Evolutionary conservation across 37 sponge, comb jelly and placozoan genomes (phyloP).

Genomic region (Diacarnus erythraeanus): DNA sequence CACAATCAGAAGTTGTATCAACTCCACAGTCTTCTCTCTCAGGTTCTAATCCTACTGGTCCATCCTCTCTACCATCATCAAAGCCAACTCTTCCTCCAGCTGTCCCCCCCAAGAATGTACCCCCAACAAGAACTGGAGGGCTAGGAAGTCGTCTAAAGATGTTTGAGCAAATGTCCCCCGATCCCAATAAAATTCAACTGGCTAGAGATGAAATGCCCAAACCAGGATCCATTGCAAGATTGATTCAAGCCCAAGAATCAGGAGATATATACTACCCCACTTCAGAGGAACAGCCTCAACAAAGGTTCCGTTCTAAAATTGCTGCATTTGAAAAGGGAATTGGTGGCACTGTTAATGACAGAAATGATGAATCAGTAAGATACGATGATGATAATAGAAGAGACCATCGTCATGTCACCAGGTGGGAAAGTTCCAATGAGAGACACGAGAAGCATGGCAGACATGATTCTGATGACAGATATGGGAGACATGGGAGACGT

Average conservation of each 20-base stretch:
- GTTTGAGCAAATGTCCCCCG: slow-evolving; percentile 15
- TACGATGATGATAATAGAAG: background rate
- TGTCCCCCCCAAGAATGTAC: background rate
- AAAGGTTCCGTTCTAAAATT: background rate
- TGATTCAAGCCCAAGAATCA: slow-evolving; percentile 1
- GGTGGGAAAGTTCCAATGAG: background rate
- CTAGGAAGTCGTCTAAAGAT: slow-evolving; percentile 27
- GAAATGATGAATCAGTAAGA: background rate
- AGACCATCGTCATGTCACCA: background rate
- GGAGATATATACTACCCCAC: background rate
- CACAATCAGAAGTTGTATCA: background rate
- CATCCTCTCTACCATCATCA: background rate
- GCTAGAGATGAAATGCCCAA: background rate
- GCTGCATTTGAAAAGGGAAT: background rate
- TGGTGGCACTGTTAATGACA: background rate
- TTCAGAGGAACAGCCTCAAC: background rate
- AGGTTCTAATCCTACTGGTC: background rate
- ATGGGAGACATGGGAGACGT: background rate
- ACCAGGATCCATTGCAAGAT: background rate
- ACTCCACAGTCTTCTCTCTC: background rate
- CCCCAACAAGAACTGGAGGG: background rate
- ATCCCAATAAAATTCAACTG: background rate
- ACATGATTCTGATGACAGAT: background rate
- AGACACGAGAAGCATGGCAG: background rate
- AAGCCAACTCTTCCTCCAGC: background rate